These are phyloP conservation scores for Elaphurus davidianus DNA, from an alignment of 2,113 vertebrate species.

Conservation along the genomic window DNA sequence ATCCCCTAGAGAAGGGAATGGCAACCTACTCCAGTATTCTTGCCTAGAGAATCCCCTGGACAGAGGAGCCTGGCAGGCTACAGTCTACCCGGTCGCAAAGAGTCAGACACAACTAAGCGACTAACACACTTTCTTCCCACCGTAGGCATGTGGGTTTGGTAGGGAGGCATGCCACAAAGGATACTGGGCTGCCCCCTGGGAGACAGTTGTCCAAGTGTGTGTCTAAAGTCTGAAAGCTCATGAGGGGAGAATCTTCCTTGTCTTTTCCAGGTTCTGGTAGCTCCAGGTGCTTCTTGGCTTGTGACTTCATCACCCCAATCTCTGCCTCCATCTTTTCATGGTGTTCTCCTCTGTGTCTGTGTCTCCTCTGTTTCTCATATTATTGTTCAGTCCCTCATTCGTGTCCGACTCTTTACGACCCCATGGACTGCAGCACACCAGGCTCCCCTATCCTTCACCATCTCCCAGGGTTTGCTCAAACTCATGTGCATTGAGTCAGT, in stretches of 20 bases:
- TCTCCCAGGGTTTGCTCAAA: background rate
- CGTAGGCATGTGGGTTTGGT: no score
- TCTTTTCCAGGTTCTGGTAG: background rate
- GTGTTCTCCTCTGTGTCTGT: background rate
- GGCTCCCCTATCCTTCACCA: background rate
- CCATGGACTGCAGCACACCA: background rate
- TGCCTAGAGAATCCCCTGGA: background rate
- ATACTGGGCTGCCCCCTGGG: background rate
- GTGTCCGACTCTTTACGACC: fast-evolving
- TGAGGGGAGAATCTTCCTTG: background rate
- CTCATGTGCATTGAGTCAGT: background rate
- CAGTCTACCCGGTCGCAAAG: background rate
- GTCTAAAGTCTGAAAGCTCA: background rate
- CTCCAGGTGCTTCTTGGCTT: background rate
- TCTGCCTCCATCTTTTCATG: background rate
- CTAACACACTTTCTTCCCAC: background rate
- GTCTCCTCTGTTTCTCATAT: background rate
- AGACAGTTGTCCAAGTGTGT: background rate
- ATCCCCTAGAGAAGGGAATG: background rate
- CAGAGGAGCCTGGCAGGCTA: background rate
- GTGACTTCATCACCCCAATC: background rate
- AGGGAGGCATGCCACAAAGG: background rate
- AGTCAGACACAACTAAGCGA: background rate
- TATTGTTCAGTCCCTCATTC: background rate
- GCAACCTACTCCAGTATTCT: background rate